Percentiles rank a stretch among this genome's conserved stretches.
phyloP scores from a whole-genome alignment of 2,113 vertebrate species.

The Argyrosomus japonicus region DNA sequence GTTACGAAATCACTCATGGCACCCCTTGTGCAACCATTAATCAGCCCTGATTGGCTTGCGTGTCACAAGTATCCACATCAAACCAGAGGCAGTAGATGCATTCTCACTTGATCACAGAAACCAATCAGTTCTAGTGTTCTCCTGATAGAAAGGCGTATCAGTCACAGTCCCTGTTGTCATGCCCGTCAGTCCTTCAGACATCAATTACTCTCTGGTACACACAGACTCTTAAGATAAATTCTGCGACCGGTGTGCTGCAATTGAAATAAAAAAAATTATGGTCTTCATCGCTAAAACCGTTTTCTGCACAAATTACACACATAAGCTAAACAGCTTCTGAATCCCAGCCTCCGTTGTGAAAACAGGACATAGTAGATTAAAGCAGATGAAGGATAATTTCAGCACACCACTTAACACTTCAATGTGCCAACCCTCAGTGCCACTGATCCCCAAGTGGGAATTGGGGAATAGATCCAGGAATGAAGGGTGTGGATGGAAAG shows the following conservation, averaged over 20 bases:
- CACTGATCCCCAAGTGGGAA: neutral
- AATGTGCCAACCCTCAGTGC: conserved; percentile 6
- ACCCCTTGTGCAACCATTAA: conserved; percentile 9
- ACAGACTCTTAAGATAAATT: neutral
- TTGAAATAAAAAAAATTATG: conserved; percentile 34
- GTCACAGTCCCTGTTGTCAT: conserved; percentile 15
- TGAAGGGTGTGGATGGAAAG: conserved; percentile 17
- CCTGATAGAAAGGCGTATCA: conserved; percentile 32
- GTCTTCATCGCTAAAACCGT: conserved; percentile 1
- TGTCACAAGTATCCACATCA: conserved; percentile 1
- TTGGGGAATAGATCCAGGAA: conserved; percentile 4
- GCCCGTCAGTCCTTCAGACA: conserved; percentile 14
- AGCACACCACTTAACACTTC: conserved; percentile 1
- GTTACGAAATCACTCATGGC: conserved; percentile 18
- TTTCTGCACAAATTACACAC: conserved; percentile 13
- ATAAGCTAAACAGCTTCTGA: neutral
- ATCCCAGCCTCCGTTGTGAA: conserved; percentile 2
- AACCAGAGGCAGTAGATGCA: neutral
- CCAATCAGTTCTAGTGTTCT: conserved; percentile 29
- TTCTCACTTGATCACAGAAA: conserved; percentile 20
- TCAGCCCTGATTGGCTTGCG: conserved; percentile 30
- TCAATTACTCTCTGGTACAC: conserved; percentile 4
- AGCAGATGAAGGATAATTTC: conserved; percentile 30
- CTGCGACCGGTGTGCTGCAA: conserved; percentile 1
- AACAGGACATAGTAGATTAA: conserved; percentile 34